These are phyloP conservation scores for Pedicia rivosa DNA, from an alignment of 2,888 invertebrate species.

Conservation along the genomic window DNA sequence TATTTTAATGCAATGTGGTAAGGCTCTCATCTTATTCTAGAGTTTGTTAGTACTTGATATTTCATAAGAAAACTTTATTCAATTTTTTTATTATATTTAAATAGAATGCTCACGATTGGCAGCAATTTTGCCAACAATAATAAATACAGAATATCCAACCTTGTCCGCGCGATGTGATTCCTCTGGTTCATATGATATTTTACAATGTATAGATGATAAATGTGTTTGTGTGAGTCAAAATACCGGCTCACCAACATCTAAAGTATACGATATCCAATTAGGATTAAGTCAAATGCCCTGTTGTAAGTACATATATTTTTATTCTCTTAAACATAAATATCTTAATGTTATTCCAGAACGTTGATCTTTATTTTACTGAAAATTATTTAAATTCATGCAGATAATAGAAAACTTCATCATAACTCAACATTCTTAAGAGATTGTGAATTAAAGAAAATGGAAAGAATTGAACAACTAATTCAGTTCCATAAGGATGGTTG, in stretches of 20 bases:
- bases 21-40: conserved; percentile 16
- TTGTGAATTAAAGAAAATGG: conserved; percentile 27
- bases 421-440: conserved; percentile 25
- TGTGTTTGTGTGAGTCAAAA: conserved; percentile 44
- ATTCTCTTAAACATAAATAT: not conserved
- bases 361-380: no score
- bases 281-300: conserved; percentile 30
- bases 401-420: conserved; percentile 24
- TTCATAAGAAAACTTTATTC: conserved; percentile 1
- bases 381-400: conserved; percentile 16
- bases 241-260: conserved; percentile 32
- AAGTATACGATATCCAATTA: conserved; percentile 24
- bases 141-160: conserved; percentile 29
- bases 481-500: conserved; percentile 21
- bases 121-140: conserved; percentile 30
- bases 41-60: no score
- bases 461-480: conserved; percentile 21
- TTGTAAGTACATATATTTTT: conserved; percentile 26
- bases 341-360: no score
- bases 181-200: conserved; percentile 48
- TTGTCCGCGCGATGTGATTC: conserved; percentile 40
- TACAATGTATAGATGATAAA: conserved; percentile 42
- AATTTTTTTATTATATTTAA: conserved; percentile 6
- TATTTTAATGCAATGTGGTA: conserved; percentile 42
- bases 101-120: conserved; percentile 40